Conservation (phyloP, 2,113 vertebrate genomes). For the Suncus etruscus region DNA sequence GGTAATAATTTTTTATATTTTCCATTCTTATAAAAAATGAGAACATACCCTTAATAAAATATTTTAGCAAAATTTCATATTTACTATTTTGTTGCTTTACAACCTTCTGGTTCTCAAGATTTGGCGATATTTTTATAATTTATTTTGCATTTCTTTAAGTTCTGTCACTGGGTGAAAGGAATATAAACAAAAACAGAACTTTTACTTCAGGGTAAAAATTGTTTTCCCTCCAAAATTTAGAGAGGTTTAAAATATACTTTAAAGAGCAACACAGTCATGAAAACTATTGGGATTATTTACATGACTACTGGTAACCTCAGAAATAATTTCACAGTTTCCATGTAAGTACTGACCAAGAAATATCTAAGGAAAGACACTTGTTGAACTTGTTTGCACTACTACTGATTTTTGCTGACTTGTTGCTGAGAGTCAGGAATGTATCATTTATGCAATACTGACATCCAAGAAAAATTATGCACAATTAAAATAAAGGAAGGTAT, state of each 20-base stretch:
- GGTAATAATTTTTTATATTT: not conserved
- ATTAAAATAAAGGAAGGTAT: constrained; percentile 72
- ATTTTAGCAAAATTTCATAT: not conserved
- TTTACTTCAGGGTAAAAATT: not conserved
- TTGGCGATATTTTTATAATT: not conserved
- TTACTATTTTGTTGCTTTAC: not conserved
- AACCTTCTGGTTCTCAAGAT: not conserved
- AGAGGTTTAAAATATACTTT: not conserved
- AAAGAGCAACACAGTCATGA: not conserved
- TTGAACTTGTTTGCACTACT: constrained; percentile 3
- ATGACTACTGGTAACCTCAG: not conserved
- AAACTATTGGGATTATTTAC: constrained; percentile 5
- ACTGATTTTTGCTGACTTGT: constrained; percentile 30
- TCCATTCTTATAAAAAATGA: not conserved
- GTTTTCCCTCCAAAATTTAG: not conserved
- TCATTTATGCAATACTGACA: constrained; percentile 59
- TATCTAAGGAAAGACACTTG: not conserved
- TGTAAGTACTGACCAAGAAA: not conserved
- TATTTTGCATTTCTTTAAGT: not conserved
- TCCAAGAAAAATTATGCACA: constrained; percentile 66
- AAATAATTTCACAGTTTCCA: not conserved
- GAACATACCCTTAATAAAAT: not conserved
- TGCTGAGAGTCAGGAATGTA: constrained; percentile 46
- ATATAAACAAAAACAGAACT: not conserved
- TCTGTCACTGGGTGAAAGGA: not conserved